Evolutionary conservation across 2,113 vertebrate species (phyloP).

Genomic region (Buteo buteo): DNA sequence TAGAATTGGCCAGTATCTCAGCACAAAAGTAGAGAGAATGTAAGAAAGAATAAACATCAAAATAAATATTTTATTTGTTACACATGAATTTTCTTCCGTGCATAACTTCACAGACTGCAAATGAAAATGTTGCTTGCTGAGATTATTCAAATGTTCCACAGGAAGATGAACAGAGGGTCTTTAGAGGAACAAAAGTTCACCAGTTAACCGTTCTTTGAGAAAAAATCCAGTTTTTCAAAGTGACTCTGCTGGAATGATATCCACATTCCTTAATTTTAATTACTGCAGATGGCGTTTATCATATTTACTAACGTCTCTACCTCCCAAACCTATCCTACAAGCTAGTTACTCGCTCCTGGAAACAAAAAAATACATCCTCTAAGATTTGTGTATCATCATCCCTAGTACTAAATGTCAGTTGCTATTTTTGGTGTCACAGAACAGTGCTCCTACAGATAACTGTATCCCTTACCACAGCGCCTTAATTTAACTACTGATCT

Average conservation of each 20-base stretch:
- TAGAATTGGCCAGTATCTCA: not conserved
- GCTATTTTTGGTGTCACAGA: not conserved
- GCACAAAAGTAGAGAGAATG: not conserved
- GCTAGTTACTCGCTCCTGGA: not conserved
- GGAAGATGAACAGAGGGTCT: not conserved
- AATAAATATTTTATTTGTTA: not conserved
- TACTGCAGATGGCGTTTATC: not conserved
- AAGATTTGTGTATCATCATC: not conserved
- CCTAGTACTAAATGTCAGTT: not conserved
- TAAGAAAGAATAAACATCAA: not conserved
- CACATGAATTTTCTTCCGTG: not conserved
- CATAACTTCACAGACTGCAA: not conserved
- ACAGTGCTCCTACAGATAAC: not conserved
- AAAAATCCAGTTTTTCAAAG: not conserved
- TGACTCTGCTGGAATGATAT: not conserved
- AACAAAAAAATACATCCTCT: not conserved
- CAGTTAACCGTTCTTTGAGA: not conserved
- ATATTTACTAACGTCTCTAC: not conserved
- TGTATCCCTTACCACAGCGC: not conserved
- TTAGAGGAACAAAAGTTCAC: not conserved
- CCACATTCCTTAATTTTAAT: not conserved
- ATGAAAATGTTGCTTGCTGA: not conserved
- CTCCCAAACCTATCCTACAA: not conserved
- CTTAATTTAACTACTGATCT: not conserved
- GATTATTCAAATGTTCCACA: not conserved